Percentiles rank a stretch among this genome's conserved stretches.
These are phyloP conservation scores for Ectemnius lituratus DNA, from an alignment of 2,888 invertebrate genomes.

Conservation along the genomic window DNA sequence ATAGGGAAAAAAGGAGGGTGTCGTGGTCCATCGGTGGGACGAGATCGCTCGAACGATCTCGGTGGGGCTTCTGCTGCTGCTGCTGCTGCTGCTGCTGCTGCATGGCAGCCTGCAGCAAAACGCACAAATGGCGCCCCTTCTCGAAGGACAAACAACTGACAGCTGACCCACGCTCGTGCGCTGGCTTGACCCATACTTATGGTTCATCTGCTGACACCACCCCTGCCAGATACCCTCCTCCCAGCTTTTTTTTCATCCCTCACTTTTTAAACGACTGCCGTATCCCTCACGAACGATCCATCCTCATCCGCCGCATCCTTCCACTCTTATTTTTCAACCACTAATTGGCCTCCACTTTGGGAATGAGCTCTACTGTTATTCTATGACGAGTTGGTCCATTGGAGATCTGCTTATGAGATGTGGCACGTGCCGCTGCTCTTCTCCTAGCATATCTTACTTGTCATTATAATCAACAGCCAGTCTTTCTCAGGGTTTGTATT, in stretches of 20 bases:
- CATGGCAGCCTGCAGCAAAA: slow-evolving; percentile 65
- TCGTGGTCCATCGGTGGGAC: slow-evolving; percentile 30
- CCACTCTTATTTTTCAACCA: neutral
- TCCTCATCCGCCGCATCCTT: neutral
- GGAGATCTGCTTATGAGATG: too few species aligned
- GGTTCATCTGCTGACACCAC: slow-evolving; percentile 76
- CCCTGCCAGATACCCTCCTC: slow-evolving; percentile 37
- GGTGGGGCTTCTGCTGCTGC: slow-evolving; percentile 57
- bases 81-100: slow-evolving; percentile 57
- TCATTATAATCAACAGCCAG: too few species aligned
- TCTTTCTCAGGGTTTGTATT: too few species aligned
- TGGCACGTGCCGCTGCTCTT: too few species aligned
- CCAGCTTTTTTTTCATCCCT: neutral
- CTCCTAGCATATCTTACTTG: too few species aligned
- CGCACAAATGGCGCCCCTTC: slow-evolving; percentile 65
- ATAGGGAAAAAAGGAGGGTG: slow-evolving; percentile 48
- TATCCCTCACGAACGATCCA: neutral
- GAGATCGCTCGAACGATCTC: slow-evolving; percentile 27
- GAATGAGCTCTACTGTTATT: too few species aligned
- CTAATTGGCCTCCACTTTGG: slow-evolving; percentile 1
- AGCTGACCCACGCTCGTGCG: slow-evolving; percentile 76
- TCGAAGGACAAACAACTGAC: slow-evolving; percentile 75
- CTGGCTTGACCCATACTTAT: slow-evolving; percentile 75
- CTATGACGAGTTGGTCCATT: too few species aligned
- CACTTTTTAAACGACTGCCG: slow-evolving; percentile 3